phyloP scores from a whole-genome alignment of 1,140 invertebrate species.

The Platyscapa corneri region DNA sequence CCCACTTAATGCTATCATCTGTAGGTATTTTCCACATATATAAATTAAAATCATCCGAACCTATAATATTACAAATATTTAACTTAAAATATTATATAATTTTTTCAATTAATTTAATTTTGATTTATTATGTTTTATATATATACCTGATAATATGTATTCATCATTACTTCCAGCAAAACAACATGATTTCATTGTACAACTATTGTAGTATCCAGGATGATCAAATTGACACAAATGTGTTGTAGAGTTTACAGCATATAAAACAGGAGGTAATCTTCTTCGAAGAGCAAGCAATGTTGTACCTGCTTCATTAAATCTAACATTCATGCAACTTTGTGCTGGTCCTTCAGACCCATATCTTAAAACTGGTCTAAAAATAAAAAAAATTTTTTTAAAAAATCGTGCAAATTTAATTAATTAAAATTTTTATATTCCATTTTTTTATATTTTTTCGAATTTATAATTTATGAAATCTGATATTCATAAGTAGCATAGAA shows the following conservation, averaged over 20 bases:
- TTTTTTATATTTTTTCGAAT: no score
- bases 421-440: no score
- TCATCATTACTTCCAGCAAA: slow-evolving; percentile 94
- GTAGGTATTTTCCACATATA: slow-evolving; percentile 94
- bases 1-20: slow-evolving; percentile 76
- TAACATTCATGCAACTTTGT: slow-evolving; percentile 93
- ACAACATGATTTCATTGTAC: slow-evolving; percentile 96
- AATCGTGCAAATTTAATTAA: no score
- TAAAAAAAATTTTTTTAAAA: no score
- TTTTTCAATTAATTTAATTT: slow-evolving; percentile 24
- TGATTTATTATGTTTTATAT: slow-evolving; percentile 16
- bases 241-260: slow-evolving; percentile 79
- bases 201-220: slow-evolving; percentile 94
- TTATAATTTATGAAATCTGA: no score
- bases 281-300: slow-evolving; percentile 88
- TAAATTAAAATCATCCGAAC: slow-evolving; percentile 95
- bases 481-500: no score
- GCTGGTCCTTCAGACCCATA: slow-evolving; percentile 82
- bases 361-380: slow-evolving; percentile 77
- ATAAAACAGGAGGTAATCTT: slow-evolving; percentile 88
- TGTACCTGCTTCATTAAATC: slow-evolving; percentile 88
- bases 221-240: slow-evolving; percentile 91
- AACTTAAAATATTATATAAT: not conserved
- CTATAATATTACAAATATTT: slow-evolving; percentile 66
- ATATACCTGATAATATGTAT: slow-evolving; percentile 85